Base-by-base conservation (phyloP, 2,113 vertebrate species). In the Cisticola juncidis region DNA sequence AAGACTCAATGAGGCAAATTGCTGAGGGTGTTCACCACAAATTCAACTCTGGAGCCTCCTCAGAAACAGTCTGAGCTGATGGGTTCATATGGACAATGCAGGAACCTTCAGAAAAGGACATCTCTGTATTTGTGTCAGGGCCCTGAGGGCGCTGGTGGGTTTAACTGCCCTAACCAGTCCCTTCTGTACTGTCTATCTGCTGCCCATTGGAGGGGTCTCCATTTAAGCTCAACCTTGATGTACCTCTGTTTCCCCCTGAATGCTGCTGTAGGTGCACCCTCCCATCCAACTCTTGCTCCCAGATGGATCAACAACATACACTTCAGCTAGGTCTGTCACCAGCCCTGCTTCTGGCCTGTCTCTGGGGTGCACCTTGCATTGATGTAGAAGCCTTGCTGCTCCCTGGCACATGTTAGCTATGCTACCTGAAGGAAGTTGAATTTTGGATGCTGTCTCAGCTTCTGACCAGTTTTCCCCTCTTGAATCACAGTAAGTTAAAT, bases 201-300 rank as follows among this genome's bases (percentile, higher is more conserved):
- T 61, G 81, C 57, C 61, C 29, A 33, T 13, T 11, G 1, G 4
- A 13, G 1, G 0, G 19, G 22, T 12, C 6, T 53, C n/a, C 6
- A 33, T 80, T 82, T 77, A 53, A 88, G 17, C 50, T 88, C 79
- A 50, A 26, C 29, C 57, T 64, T 22, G 17, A 65, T 3, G 2
- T 0, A 0, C 0, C 0, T 5, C 0, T 3, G 0, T 6, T 61
- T n/a, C 2, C 3, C 1, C 1, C 2, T 26, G 25, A 13, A 14
- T 22, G 57, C 9, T 58, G 26, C 19, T 60, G 26, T 17, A n/a
- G 33, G 19, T 48, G 5, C 0, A 4, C 1, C 3, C 3, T 76
- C 0, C 1, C 9, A 2, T 3, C 3, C 20, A 11, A 11, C 5
- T 68, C 17, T 62, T 54, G 11, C 2, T 53, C 24, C 31, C 14